Evolutionary conservation across 2,888 invertebrate species (phyloP).

Genomic region (Dioctria linearis): DNA sequence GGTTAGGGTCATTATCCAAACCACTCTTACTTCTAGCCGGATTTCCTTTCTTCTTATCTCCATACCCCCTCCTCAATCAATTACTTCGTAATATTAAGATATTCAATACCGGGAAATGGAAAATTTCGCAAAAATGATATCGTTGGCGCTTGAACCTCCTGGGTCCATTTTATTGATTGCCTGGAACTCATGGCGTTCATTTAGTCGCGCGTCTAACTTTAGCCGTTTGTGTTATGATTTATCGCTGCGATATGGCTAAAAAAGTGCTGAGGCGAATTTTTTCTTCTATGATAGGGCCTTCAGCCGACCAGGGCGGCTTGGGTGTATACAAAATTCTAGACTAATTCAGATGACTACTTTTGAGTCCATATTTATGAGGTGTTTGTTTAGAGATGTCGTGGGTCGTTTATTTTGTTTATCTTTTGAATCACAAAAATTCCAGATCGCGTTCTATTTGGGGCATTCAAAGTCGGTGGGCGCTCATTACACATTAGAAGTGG

Average conservation of each 20-base stretch:
- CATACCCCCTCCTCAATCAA: background rate
- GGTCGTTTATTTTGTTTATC: slow-evolving; percentile 40
- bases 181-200: slow-evolving; percentile 19
- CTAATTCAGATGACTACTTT: background rate
- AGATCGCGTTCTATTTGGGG: slow-evolving; percentile 25
- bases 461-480: background rate
- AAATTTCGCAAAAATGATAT: background rate
- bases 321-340: background rate
- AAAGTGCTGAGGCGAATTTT: background rate
- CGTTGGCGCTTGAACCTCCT: background rate
- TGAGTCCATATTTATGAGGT: slow-evolving; percentile 11
- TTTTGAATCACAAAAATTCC: background rate
- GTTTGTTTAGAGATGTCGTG: slow-evolving; percentile 31
- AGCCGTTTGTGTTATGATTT: slow-evolving; percentile 40
- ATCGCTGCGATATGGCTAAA: slow-evolving; percentile 1
- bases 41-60: background rate
- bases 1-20: background rate
- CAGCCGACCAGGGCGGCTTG: background rate
- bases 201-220: slow-evolving; percentile 18
- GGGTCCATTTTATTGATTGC: slow-evolving; percentile 18
- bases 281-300: background rate
- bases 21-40: no score
- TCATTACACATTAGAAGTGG: background rate
- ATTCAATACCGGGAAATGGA: background rate
- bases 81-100: background rate